Percentiles rank a stretch among this genome's conserved stretches.
phyloP scores from a whole-genome alignment of 2,797 vertebrate species.

The Intellagama lesueurii region DNA sequence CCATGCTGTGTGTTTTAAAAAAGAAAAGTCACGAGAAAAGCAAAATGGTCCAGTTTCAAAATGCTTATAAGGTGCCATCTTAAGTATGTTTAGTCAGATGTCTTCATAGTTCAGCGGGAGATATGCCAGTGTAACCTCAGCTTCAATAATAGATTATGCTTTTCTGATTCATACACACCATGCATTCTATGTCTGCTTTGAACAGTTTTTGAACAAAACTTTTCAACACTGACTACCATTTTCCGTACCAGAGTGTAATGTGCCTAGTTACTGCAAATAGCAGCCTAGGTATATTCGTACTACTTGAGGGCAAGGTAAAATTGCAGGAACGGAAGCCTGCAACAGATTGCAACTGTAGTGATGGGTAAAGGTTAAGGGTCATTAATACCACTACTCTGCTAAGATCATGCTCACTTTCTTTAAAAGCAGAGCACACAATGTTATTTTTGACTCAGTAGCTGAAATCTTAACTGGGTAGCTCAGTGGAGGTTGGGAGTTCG shows the following conservation, averaged over 20 bases:
- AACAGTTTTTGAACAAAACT: neutral
- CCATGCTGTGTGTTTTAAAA: neutral
- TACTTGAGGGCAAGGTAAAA: too few relatives aligned
- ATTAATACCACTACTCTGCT: neutral
- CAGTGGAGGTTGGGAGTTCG: too few relatives aligned
- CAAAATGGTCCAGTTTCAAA: neutral
- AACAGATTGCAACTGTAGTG: neutral
- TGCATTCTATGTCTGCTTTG: neutral
- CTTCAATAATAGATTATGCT: neutral
- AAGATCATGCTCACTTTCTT: too few relatives aligned
- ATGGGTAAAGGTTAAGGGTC: neutral
- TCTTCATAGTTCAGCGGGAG: neutral
- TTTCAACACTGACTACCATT: neutral
- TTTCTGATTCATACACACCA: neutral
- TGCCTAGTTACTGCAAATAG: neutral
- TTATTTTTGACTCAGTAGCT: too few relatives aligned
- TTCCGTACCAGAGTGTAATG: neutral
- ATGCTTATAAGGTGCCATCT: neutral
- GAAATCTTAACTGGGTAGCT: too few relatives aligned
- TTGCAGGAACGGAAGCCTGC: too few relatives aligned
- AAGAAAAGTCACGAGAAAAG: neutral
- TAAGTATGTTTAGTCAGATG: neutral
- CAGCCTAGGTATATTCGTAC: neutral
- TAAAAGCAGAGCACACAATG: neutral
- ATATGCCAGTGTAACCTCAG: neutral